Conservation (phyloP, 2,797 vertebrate species). For the Dendrocincla fuliginosa region DNA sequence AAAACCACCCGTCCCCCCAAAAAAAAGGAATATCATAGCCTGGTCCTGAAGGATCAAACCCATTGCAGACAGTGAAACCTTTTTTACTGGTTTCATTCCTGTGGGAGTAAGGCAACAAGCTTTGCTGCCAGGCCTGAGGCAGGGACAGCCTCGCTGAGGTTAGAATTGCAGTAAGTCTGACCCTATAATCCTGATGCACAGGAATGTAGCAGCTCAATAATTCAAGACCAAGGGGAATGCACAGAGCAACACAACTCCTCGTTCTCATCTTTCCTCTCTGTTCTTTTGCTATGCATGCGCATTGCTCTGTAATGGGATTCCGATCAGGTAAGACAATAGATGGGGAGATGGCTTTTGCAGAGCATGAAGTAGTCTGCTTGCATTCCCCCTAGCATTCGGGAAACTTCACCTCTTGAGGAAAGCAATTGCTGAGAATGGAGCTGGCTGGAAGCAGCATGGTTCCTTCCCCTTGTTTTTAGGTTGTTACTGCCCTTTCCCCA, state of each 20-base stretch:
- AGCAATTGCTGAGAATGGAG: not conserved
- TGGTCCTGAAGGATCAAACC: not conserved
- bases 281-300: not conserved
- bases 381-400: not conserved
- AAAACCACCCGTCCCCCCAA: not conserved
- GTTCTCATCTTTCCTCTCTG: conserved; percentile 43
- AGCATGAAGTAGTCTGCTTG: not conserved
- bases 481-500: not conserved
- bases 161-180: not conserved
- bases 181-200: not conserved
- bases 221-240: not conserved
- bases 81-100: not conserved
- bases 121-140: not conserved
- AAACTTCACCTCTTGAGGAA: not conserved
- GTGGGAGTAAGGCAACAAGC: not conserved
- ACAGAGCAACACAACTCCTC: not conserved
- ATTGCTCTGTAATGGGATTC: conserved; percentile 25
- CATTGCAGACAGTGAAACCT: not conserved
- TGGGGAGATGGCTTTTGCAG: not conserved
- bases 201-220: conserved; percentile 11
- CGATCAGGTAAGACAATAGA: not conserved
- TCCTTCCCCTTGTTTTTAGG: not conserved
- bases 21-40: not conserved
- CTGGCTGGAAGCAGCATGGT: not conserved
- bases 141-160: not conserved